Conservation (phyloP, 64 coral and sea anemone genomes). For the Montipora efflorescens region DNA sequence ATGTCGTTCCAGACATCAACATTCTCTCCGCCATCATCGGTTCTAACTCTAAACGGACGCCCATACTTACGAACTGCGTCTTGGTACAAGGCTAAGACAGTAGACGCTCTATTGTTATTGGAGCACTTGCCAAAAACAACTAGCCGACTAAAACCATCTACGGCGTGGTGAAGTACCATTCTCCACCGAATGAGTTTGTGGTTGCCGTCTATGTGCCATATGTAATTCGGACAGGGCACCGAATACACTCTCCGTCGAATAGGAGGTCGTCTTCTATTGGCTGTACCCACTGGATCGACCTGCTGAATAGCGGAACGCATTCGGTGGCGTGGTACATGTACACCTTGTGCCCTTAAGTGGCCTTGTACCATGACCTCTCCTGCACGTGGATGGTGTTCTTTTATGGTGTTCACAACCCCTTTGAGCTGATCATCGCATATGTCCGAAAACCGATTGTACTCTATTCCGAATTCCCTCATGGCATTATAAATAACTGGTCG, state of each 20-base stretch:
- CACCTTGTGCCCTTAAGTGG: neutral
- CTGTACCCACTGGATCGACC: neutral
- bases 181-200: constrained; percentile 67
- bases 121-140: constrained; percentile 25
- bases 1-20: constrained; percentile 67
- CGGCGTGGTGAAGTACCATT: constrained; percentile 32
- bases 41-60: constrained; percentile 47
- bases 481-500: neutral
- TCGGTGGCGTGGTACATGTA: neutral
- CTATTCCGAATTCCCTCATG: neutral
- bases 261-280: neutral
- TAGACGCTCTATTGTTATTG: constrained; percentile 10
- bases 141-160: constrained; percentile 29
- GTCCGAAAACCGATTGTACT: too few relatives aligned
- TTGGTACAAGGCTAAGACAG: constrained; percentile 9
- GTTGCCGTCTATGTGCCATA: constrained; percentile 76
- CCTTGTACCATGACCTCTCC: constrained; percentile 5
- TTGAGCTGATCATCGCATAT: neutral
- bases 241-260: neutral
- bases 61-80: constrained; percentile 37
- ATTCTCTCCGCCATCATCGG: constrained; percentile 66
- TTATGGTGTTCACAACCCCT: neutral
- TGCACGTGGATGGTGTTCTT: neutral
- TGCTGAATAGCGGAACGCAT: neutral
- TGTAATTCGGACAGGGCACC: constrained; percentile 54